Evolutionary conservation across 2,797 vertebrate species (phyloP).

Genomic region (Euthynnus affinis): DNA sequence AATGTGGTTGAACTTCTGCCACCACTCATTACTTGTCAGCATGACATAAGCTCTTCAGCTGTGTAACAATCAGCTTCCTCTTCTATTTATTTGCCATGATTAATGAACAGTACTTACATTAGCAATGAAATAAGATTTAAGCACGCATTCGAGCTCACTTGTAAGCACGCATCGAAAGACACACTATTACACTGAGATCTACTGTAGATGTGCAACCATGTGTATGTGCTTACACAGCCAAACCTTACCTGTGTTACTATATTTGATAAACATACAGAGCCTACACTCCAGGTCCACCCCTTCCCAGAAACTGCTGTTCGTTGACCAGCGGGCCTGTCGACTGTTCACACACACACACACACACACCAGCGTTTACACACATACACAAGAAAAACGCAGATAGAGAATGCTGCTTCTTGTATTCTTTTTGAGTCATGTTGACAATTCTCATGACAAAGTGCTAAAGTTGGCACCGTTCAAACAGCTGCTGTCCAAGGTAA

Average conservation of each 20-base stretch:
- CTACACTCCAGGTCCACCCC: constrained; percentile 56
- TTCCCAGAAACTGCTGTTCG: constrained; percentile 76
- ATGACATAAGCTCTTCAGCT: too few relatives aligned
- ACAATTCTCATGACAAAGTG: constrained; percentile 82
- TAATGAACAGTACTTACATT: too few relatives aligned
- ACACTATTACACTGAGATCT: not conserved
- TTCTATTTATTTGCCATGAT: too few relatives aligned
- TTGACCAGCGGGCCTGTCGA: constrained; percentile 36
- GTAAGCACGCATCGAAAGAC: not conserved
- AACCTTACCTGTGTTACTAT: constrained; percentile 9
- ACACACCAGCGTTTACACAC: constrained; percentile 8
- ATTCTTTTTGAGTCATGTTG: constrained; percentile 81
- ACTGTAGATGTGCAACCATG: not conserved
- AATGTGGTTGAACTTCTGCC: too few relatives aligned
- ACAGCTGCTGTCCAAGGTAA: constrained; percentile 67
- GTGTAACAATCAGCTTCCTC: too few relatives aligned
- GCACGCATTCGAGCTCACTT: not conserved
- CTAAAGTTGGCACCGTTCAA: constrained; percentile 70
- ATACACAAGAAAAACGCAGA: constrained; percentile 36
- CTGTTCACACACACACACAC: constrained; percentile 24
- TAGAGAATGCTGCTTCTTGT: constrained; percentile 73
- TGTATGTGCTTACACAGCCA: constrained; percentile 1
- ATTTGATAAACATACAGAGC: constrained; percentile 46
- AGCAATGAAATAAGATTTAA: too few relatives aligned
- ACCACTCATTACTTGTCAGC: too few relatives aligned